phyloP scores from a whole-genome alignment of 2,888 invertebrate species.

The Leucophenga montana region DNA sequence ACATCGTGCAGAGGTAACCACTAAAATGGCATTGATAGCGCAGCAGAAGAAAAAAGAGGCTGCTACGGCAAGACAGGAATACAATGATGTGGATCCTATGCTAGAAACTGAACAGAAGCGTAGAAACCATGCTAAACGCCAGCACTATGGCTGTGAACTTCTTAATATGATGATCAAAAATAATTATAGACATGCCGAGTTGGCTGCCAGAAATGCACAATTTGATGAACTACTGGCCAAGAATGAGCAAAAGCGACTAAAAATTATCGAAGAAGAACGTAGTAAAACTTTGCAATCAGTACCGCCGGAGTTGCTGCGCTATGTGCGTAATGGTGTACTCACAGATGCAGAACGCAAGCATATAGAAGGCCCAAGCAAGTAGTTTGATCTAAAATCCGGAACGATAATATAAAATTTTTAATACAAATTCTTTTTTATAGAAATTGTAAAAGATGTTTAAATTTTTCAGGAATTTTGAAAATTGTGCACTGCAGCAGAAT shows the following conservation, averaged over 20 bases:
- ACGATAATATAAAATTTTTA: too few relatives aligned
- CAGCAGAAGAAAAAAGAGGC: neutral
- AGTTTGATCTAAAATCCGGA: neutral
- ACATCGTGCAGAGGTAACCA: neutral
- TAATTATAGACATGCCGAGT: neutral
- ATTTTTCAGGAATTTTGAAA: too few relatives aligned
- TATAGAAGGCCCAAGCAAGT: neutral
- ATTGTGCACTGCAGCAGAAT: too few relatives aligned
- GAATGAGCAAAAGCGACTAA: neutral
- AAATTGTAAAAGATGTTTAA: neutral
- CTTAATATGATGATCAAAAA: neutral
- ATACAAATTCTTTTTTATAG: too few relatives aligned
- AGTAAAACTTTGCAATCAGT: neutral
- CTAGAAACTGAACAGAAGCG: neutral
- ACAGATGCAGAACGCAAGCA: neutral
- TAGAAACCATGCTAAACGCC: neutral
- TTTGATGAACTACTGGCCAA: neutral
- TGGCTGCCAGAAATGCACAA: neutral
- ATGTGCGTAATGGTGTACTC: neutral
- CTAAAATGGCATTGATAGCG: neutral
- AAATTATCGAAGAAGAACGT: neutral
- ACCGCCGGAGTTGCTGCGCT: neutral
- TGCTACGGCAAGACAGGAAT: neutral
- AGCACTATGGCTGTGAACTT: neutral
- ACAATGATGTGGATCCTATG: neutral